These are phyloP conservation scores for Cephus runcator DNA, from an alignment of 2,888 invertebrate genomes.

Conservation along the genomic window DNA sequence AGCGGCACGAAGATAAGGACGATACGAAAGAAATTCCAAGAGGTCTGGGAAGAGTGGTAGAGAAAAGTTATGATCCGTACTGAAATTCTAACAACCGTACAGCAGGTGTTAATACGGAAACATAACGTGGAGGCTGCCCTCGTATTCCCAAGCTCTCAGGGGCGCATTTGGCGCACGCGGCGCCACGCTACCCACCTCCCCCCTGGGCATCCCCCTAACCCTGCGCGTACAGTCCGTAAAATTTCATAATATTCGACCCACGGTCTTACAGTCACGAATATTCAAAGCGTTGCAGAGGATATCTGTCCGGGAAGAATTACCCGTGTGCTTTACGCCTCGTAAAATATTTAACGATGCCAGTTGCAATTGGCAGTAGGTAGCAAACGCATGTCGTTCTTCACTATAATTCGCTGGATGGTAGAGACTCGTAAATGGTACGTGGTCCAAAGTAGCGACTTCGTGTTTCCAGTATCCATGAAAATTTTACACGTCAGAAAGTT, in stretches of 20 bases:
- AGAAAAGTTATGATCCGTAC: conserved; percentile 33
- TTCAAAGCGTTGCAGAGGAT: not conserved
- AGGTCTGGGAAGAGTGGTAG: conserved; percentile 8
- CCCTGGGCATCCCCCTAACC: conserved; percentile 16
- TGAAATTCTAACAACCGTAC: conserved; percentile 23
- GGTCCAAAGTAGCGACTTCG: not conserved
- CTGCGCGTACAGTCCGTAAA: conserved; percentile 4
- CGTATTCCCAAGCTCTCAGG: conserved; percentile 14
- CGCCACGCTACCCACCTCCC: conserved; percentile 26
- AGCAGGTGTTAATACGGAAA: conserved; percentile 50
- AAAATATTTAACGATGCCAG: not conserved
- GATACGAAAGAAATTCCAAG: conserved; percentile 18
- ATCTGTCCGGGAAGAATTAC: conserved; percentile 5
- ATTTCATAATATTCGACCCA: conserved; percentile 13
- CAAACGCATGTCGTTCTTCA: not conserved
- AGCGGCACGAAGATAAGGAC: conserved; percentile 11
- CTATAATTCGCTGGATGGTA: not conserved
- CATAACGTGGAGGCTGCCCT: conserved; percentile 42
- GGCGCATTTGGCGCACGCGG: conserved; percentile 28
- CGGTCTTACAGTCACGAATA: not conserved
- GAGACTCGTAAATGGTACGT: not conserved
- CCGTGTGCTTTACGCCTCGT: not conserved
- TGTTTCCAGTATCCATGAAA: not conserved
- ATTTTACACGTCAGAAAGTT: not conserved
- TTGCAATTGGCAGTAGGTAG: not conserved